These are phyloP conservation scores for Harpegnathos saltator DNA, from an alignment of 1,140 invertebrate genomes.

Conservation along the genomic window DNA sequence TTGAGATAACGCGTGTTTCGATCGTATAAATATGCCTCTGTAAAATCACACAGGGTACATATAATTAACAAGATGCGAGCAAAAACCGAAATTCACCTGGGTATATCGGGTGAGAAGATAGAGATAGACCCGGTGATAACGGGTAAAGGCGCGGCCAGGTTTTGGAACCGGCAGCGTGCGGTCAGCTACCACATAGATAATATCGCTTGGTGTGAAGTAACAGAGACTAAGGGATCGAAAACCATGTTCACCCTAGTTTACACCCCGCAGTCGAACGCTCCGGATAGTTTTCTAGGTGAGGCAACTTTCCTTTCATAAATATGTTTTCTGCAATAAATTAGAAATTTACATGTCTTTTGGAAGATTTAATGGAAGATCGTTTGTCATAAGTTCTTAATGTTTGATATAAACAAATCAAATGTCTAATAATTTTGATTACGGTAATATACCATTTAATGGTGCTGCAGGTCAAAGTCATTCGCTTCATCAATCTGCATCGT, in stretches of 20 bases:
- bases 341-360: neutral
- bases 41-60: slow-evolving; percentile 87
- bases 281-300: slow-evolving; percentile 80
- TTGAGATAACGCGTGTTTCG: neutral
- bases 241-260: slow-evolving; percentile 89
- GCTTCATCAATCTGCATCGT: slow-evolving; percentile 87
- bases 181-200: slow-evolving; percentile 93
- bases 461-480: slow-evolving; percentile 81
- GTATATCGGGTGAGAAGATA: slow-evolving; percentile 95
- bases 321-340: neutral
- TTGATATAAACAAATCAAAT: slow-evolving; percentile 14
- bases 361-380: neutral
- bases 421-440: neutral
- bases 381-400: slow-evolving; percentile 8
- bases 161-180: slow-evolving; percentile 90
- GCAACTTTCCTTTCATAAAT: slow-evolving; percentile 48
- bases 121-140: slow-evolving; percentile 94
- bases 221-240: slow-evolving; percentile 89
- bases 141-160: slow-evolving; percentile 89
- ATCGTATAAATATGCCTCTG: slow-evolving; percentile 33
- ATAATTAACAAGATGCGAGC: slow-evolving; percentile 92
- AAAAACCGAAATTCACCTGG: slow-evolving; percentile 93
- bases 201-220: slow-evolving; percentile 94
- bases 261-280: slow-evolving; percentile 79
- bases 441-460: slow-evolving; percentile 74